Percentiles rank a stretch among this genome's conserved stretches.
These are phyloP conservation scores for Pseudotriccus pelzelni DNA, from an alignment of 2,797 vertebrate species.

Conservation along the genomic window DNA sequence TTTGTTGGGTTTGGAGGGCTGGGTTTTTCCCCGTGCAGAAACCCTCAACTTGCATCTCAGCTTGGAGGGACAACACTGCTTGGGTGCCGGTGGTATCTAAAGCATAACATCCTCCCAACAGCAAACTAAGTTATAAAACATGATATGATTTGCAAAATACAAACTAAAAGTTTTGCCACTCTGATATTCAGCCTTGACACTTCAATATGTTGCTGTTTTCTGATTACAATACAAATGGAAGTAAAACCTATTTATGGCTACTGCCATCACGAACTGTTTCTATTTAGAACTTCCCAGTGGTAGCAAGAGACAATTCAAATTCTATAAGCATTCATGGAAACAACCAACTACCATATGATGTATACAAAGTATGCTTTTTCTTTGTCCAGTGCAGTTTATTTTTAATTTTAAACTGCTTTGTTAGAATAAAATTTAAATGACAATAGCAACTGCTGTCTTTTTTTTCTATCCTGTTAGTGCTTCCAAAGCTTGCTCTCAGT, in stretches of 20 bases:
- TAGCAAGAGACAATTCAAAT: neutral
- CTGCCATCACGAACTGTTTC: neutral
- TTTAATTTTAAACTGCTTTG: neutral
- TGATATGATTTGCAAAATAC: rapidly evolving
- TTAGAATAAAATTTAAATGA: neutral
- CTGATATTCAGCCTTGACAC: neutral
- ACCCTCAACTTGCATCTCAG: neutral
- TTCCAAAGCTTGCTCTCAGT: neutral
- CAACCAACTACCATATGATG: neutral
- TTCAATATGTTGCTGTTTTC: neutral
- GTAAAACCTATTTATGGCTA: neutral
- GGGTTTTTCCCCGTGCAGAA: rapidly evolving
- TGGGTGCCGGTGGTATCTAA: neutral
- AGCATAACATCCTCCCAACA: neutral
- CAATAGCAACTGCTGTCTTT: neutral
- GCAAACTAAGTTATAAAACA: neutral
- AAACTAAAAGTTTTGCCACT: neutral
- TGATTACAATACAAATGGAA: neutral
- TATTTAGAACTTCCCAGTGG: neutral
- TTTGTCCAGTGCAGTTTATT: neutral
- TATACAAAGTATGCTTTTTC: neutral
- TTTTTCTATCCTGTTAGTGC: neutral
- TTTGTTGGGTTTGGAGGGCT: neutral
- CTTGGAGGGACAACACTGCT: neutral
- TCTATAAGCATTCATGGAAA: neutral